A percentile compares a stretch with the other conserved stretches of the same genome.
Conservation (phyloP, 2,888 invertebrate species). For the Chydorus sphaericus region DNA sequence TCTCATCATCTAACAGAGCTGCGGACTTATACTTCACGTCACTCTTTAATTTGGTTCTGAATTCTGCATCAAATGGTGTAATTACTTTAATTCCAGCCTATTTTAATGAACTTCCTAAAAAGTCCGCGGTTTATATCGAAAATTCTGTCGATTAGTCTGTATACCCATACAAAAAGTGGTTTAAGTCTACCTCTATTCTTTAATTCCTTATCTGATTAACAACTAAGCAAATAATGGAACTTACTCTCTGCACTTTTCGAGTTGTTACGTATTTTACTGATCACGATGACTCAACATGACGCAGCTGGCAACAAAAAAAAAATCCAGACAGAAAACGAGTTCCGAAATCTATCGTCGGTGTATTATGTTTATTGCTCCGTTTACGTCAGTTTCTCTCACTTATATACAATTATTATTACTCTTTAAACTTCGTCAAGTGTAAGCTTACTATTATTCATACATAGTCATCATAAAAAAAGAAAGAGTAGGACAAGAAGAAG, state of each 20-base stretch:
- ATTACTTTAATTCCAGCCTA: too few relatives aligned
- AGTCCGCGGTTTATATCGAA: background rate
- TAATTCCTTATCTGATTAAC: background rate
- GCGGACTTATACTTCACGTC: too few relatives aligned
- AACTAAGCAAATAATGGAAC: too few relatives aligned
- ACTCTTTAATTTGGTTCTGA: too few relatives aligned
- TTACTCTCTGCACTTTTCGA: too few relatives aligned
- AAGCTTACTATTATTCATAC: background rate
- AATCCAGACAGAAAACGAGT: background rate
- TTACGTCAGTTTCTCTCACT: too few relatives aligned
- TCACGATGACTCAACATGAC: background rate
- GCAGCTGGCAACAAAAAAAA: background rate
- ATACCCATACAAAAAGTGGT: background rate
- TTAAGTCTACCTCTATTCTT: background rate
- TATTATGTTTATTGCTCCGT: constrained; percentile 6
- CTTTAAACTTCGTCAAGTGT: background rate
- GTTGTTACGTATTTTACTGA: too few relatives aligned
- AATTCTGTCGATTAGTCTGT: background rate
- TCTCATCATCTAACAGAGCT: too few relatives aligned
- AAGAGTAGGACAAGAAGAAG: background rate
- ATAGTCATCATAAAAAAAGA: background rate
- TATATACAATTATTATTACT: too few relatives aligned
- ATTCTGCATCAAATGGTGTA: too few relatives aligned
- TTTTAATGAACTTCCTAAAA: too few relatives aligned
- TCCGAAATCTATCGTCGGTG: background rate